Evolutionary conservation across 2,113 vertebrate species (phyloP).

Genomic region (Bathybates hornii): DNA sequence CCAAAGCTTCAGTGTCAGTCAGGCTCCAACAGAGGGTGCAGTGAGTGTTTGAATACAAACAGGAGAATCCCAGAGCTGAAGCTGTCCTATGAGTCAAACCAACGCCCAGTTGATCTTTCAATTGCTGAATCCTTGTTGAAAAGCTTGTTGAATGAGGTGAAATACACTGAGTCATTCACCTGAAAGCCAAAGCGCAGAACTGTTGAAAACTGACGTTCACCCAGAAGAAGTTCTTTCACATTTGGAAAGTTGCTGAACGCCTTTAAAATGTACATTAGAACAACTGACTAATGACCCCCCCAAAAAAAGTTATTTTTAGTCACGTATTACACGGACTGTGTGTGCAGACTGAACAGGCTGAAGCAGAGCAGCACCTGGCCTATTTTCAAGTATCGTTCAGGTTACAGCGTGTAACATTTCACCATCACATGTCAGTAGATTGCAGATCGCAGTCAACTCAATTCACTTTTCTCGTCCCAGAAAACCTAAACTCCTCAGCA

Average conservation of each 20-base stretch:
- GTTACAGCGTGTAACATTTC: neutral
- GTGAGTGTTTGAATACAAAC: neutral
- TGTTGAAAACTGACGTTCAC: neutral
- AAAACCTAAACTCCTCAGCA: neutral
- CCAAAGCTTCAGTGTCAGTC: neutral
- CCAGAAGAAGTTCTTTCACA: neutral
- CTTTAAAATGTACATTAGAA: neutral
- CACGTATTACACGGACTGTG: neutral
- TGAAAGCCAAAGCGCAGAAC: neutral
- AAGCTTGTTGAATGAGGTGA: neutral
- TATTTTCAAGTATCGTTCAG: neutral
- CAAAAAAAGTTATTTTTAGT: neutral
- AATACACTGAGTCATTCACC: neutral
- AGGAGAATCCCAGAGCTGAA: neutral
- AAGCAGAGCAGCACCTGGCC: neutral
- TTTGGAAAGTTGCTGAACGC: neutral
- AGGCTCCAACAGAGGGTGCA: neutral
- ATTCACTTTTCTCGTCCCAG: neutral
- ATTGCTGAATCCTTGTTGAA: accelerated
- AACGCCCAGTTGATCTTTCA: neutral
- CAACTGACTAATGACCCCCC: neutral
- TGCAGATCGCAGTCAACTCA: neutral
- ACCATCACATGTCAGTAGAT: neutral
- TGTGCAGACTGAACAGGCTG: neutral
- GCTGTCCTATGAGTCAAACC: neutral